Evolutionary conservation across 2,797 vertebrate genomes (phyloP).

Genomic region (Otus scops): DNA sequence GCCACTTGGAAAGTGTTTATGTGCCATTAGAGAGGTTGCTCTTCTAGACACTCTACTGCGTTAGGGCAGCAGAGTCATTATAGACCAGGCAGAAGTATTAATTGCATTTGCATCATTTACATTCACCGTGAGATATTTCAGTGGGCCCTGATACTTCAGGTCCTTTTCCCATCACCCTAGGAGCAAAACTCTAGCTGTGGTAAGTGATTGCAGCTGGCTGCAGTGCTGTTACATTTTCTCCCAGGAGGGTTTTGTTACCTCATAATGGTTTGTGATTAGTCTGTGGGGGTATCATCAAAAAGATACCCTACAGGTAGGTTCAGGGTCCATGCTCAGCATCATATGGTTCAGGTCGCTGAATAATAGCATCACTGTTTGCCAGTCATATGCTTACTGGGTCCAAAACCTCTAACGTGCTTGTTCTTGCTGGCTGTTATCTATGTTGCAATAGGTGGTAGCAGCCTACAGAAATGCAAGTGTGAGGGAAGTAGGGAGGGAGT

Average conservation of each 20-base stretch:
- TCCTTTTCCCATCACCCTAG: background rate
- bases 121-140: background rate
- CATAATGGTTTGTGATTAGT: background rate
- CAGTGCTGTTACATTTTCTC: background rate
- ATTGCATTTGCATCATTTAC: background rate
- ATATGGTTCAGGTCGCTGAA: background rate
- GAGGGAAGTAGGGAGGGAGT: background rate
- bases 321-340: background rate
- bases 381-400: background rate
- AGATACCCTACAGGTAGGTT: background rate
- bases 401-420: background rate
- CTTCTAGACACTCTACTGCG: background rate
- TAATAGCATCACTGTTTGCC: background rate
- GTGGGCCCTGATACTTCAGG: background rate
- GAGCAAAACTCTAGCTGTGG: background rate
- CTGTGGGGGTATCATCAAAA: background rate
- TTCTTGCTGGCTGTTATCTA: background rate
- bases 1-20: constrained; percentile 1
- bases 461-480: background rate
- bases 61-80: background rate
- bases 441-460: background rate
- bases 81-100: background rate
- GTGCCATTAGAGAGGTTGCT: background rate
- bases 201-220: background rate
- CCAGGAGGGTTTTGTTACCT: background rate